Base-by-base conservation (phyloP, 2,113 vertebrate genomes). In the Labrus mixtus region DNA sequence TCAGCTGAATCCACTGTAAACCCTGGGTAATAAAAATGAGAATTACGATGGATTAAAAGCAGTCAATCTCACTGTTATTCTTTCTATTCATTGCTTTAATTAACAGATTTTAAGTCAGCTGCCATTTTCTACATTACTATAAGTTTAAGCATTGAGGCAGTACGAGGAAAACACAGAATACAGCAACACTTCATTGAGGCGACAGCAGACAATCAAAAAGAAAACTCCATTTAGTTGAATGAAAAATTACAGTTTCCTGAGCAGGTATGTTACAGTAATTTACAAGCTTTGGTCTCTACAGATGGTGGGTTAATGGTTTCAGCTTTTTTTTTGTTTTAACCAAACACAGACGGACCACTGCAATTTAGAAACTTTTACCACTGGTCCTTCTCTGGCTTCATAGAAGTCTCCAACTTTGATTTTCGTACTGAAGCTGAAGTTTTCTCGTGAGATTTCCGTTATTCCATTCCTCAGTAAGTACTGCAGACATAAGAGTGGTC, bases 351-450 rank as follows among this genome's bases (percentile, higher is more conserved):
- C 6, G 29, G 29, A 6, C 3, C 3, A 6, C 6, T 16, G 16
- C 19, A 17, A 48, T 17, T 15, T 51, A 51, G 19, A 33, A 74
- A 36, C 45, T 75, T 23, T 90, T 96, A 97, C 97, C 96, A 98
- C 94, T 22, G 95, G 96, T 96, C 96, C 96, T 93, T 97, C 96
- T 96, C 96, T 96, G 94, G 95, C 95, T 97, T 98, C 96, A 95
- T 98, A 98, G 95, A 99, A 98, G 95, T 97, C 96, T 92, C 97
- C 97, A 93, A 98, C 95, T 94, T 95, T 96, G 93, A 98, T 96
- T 96, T 99, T 99, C 95, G 96, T 94, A 94, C 96, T 98, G 94
- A 99, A 98, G 96, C 97, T 98, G 94, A 99, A 99, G 95, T 98
- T 96, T 90, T 97, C 96, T 89, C 97, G 96, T 90, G 97, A 95